Evolutionary conservation across 1,140 invertebrate genomes (phyloP), one percentile per base, ranked within the genome.

Genomic region (Zaprionus taronus): DNA sequence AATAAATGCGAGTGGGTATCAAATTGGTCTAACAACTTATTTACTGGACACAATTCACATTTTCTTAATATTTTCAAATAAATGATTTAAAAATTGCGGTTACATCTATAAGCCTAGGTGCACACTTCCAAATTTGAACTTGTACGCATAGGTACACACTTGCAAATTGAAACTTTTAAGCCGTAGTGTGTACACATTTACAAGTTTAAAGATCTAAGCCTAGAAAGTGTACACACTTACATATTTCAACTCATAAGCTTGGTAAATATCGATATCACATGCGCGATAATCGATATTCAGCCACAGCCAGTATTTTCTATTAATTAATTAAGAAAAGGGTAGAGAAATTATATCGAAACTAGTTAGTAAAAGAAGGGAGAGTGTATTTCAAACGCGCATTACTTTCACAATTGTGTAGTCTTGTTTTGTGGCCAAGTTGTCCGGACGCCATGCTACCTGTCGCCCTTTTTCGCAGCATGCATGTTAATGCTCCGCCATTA

Each of bases 401-500:
- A 24, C 14, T 60, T 47, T 36, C n/a, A 5, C 24, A 12, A 9
- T n/a, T 31, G 34, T 15, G 11, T 5, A 14, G 22, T 67, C 44
- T 58, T 76, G 49, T 68, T 71, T 76, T 77, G 73, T 55, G 73
- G 73, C 51, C 68, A 63, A 64, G 36, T 44, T 78, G 56, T 31
- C 55, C 56, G 70, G 70, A 69, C 55, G 28, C 56, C 58, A 69
- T 65, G 74, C 61, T 77, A 80, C 65, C 74, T 80, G 73, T 76
- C 73, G 68, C 68, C 73, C 61, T 63, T 70, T 83, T 69, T 83
- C 44, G 67, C 53, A 65, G 67, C 79, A 69, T 79, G 77, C 80
- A 85, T 80, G 83, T 80, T 86, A 83, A 87, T 86, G 83, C 79
- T 58, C 69, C 77, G 70, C 84, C 80, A 85, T 86, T 87, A 80